These are phyloP conservation scores for Troglohyphantes excavatus DNA, from an alignment of 2,888 invertebrate species.

Conservation along the genomic window DNA sequence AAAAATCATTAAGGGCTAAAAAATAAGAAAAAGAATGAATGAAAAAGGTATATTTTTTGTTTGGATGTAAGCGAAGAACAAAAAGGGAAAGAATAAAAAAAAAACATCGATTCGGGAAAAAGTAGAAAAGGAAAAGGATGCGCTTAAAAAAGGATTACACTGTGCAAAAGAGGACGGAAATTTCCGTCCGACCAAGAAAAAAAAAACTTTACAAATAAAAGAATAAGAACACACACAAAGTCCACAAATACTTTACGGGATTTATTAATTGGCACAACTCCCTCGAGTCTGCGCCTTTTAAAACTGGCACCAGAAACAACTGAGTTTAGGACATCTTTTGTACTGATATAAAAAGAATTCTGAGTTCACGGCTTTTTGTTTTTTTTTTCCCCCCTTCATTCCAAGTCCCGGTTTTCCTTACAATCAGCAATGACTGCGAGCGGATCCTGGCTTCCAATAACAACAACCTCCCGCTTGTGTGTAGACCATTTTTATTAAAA, in stretches of 20 bases:
- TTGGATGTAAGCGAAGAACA: conserved; percentile 41
- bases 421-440: conserved; percentile 59
- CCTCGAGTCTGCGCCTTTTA: conserved; percentile 57
- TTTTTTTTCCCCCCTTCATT: conserved; percentile 44
- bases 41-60: conserved; percentile 54
- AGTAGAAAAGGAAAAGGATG: conserved; percentile 45
- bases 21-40: conserved; percentile 24
- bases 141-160: conserved; percentile 77
- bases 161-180: conserved; percentile 54
- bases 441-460: conserved; percentile 61
- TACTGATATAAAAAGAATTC: conserved; percentile 56
- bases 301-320: conserved; percentile 50
- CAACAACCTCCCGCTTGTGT: conserved; percentile 52
- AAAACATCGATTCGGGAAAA: conserved; percentile 41
- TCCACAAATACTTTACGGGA: conserved; percentile 75
- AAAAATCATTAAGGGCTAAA: conserved; percentile 71
- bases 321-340: conserved; percentile 63
- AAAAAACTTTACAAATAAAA: conserved; percentile 51
- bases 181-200: conserved; percentile 47
- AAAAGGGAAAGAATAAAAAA: conserved; percentile 16
- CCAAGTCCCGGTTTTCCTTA: conserved; percentile 31
- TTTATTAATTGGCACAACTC: conserved; percentile 77
- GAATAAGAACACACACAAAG: conserved; percentile 61
- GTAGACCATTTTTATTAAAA: conserved; percentile 78
- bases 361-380: conserved; percentile 57